Evolutionary conservation across 2,113 vertebrate genomes (phyloP).

Genomic region (Hydrolagus affinis): DNA sequence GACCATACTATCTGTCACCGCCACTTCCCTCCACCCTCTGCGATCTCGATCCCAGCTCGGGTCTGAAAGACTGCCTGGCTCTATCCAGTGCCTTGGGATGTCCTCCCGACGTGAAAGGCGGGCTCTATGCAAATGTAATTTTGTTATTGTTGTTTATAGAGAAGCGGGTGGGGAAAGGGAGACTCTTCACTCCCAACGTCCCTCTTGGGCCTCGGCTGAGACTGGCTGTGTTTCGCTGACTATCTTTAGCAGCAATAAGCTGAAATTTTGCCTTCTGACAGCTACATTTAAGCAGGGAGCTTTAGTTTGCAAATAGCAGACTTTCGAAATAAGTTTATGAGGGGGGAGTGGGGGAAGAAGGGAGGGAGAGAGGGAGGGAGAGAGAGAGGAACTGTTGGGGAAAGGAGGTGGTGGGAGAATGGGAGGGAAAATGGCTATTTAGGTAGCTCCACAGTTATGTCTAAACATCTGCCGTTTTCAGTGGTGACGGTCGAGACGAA

Average conservation of each 20-base stretch:
- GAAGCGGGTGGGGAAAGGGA: too few relatives aligned
- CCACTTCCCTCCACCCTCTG: too few relatives aligned
- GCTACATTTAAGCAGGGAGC: background rate
- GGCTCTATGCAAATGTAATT: too few relatives aligned
- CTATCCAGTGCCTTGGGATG: too few relatives aligned
- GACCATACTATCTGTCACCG: too few relatives aligned
- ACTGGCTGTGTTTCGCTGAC: background rate
- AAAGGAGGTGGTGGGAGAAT: too few relatives aligned
- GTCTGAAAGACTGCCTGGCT: too few relatives aligned
- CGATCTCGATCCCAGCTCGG: too few relatives aligned
- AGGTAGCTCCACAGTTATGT: conserved; percentile 1
- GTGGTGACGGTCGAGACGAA: background rate
- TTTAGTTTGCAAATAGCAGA: conserved; percentile 4
- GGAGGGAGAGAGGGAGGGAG: too few relatives aligned
- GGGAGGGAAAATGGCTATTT: background rate
- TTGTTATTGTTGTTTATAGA: too few relatives aligned
- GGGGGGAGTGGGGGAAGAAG: background rate
- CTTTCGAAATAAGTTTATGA: background rate
- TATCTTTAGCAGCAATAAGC: background rate
- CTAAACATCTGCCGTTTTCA: background rate
- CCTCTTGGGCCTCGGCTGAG: background rate
- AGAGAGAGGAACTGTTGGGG: too few relatives aligned
- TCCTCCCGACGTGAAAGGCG: too few relatives aligned
- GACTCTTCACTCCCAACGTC: background rate
- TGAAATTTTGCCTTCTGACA: background rate